Conservation (phyloP, 2,888 invertebrate genomes). For the Cybosia mesomella region DNA sequence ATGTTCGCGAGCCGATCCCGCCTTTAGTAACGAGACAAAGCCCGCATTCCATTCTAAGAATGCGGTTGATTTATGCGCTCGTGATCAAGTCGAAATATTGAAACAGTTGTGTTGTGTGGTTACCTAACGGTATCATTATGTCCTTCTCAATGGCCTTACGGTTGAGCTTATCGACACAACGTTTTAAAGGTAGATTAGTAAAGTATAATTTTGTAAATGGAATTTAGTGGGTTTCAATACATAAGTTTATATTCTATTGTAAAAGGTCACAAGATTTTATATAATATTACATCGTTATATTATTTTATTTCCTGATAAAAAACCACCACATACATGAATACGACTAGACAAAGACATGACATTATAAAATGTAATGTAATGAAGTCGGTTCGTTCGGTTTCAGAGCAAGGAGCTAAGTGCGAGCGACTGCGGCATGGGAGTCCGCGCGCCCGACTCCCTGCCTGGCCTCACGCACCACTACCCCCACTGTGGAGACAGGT, state of each 20-base stretch:
- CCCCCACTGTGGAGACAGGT: slow-evolving; percentile 78
- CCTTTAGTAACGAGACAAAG: slow-evolving; percentile 8
- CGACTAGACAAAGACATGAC: no score
- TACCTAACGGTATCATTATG: slow-evolving; percentile 31
- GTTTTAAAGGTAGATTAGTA: neutral
- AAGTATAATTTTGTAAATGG: neutral
- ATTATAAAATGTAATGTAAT: no score
- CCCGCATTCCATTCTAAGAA: slow-evolving; percentile 43
- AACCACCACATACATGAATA: no score
- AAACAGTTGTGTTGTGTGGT: slow-evolving; percentile 39
- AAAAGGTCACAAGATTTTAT: neutral
- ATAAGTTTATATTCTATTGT: neutral
- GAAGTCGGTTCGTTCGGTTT: slow-evolving; percentile 45
- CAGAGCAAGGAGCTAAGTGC: slow-evolving; percentile 81
- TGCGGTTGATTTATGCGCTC: slow-evolving; percentile 40
- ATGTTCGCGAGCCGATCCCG: slow-evolving; percentile 23
- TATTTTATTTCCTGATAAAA: no score
- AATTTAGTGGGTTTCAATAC: neutral
- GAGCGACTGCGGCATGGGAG: slow-evolving; percentile 69
- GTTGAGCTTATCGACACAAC: slow-evolving; percentile 6
- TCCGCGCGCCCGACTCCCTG: slow-evolving; percentile 88
- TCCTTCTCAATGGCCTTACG: slow-evolving; percentile 39
- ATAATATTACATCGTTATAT: neutral
- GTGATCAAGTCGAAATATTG: slow-evolving; percentile 42
- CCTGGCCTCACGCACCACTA: slow-evolving; percentile 90